Base-by-base conservation (phyloP, 2,797 vertebrate genomes). In the Holocentrus rufus region DNA sequence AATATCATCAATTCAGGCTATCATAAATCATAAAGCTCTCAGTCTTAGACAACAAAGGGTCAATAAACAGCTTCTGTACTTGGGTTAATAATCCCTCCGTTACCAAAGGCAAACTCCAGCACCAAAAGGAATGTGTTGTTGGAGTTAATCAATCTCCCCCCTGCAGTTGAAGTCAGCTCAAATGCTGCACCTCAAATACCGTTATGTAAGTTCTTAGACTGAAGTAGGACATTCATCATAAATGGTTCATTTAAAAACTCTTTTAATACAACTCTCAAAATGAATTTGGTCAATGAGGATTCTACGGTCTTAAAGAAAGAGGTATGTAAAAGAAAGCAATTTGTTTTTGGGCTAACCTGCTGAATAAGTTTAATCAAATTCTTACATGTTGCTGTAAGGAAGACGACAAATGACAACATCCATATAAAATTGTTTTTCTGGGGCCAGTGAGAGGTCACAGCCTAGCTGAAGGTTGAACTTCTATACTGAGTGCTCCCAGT, bases 151-250 rank as follows among this genome's bases (percentile, higher is more conserved):
- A 70, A 20, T 49, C 65, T 10, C n/a, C 56, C 11, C 56, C 64
- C 23, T 14, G 11, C n/a, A 50, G 61, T 59, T 55, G 4, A 47
- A 47, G 4, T 65, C 7, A 52, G 72, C 71, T 91, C 85, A 89
- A 79, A 78, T 67, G 83, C 78, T 84, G 76, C 83, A 87, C 85
- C 79, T 85, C 67, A 60, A 76, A 54, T 53, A 49, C 25, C 23
- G 44, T 75, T 80, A 72, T 74, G 18, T 34, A 65, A 76, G 2
- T 4, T 14, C 36, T 42, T 34, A 3, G 1, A 18, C 61, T 65
- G 31, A 69, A 69, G 69, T 50, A 59, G 67, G 75, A 71, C 61
- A 79, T 72, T 56, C 50, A 63, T 82, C 63, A 65, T 27, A 42
- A 56, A 70, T 36, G 34, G 13, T 72, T 74, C 15, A 30, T 53